A percentile compares a stretch with the other conserved stretches of the same genome.
Conservation (phyloP, 2,797 vertebrate genomes). For the Botia kubotai region DNA sequence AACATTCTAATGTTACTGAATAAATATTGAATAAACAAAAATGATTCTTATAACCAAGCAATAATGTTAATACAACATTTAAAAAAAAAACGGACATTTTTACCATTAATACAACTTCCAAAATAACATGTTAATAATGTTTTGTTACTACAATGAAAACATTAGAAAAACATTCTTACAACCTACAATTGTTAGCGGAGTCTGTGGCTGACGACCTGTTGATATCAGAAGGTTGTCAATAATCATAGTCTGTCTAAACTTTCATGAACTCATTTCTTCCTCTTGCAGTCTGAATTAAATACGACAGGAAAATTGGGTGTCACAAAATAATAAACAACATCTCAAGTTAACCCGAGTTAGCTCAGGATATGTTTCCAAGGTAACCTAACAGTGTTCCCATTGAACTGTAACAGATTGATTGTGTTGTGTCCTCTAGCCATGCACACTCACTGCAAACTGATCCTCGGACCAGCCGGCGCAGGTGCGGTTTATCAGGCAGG, state of each 20-base stretch:
- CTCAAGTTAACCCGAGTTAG: neutral
- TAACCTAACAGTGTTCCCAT: too few relatives aligned
- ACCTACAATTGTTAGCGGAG: too few relatives aligned
- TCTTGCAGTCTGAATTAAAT: neutral
- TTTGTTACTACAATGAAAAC: too few relatives aligned
- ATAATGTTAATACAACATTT: too few relatives aligned
- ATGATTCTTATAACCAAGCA: too few relatives aligned
- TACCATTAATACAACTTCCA: too few relatives aligned
- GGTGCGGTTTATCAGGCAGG: conserved; percentile 94
- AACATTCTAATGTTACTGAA: too few relatives aligned
- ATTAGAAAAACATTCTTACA: too few relatives aligned
- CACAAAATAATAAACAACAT: neutral
- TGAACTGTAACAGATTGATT: neutral
- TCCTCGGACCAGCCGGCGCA: conserved; percentile 93
- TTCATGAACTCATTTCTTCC: neutral
- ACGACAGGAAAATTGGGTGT: neutral
- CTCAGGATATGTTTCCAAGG: neutral
- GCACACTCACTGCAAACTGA: conserved; percentile 91
- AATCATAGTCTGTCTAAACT: conserved; percentile 3
- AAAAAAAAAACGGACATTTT: too few relatives aligned
- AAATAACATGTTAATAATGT: too few relatives aligned
- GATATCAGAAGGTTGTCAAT: neutral
- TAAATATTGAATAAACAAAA: too few relatives aligned
- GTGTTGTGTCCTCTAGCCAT: neutral
- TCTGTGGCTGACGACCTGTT: too few relatives aligned